A percentile compares a stretch with the other conserved stretches of the same genome.
phyloP scores from a whole-genome alignment of 1,140 invertebrate species.

The Araneus ventricosus region DNA sequence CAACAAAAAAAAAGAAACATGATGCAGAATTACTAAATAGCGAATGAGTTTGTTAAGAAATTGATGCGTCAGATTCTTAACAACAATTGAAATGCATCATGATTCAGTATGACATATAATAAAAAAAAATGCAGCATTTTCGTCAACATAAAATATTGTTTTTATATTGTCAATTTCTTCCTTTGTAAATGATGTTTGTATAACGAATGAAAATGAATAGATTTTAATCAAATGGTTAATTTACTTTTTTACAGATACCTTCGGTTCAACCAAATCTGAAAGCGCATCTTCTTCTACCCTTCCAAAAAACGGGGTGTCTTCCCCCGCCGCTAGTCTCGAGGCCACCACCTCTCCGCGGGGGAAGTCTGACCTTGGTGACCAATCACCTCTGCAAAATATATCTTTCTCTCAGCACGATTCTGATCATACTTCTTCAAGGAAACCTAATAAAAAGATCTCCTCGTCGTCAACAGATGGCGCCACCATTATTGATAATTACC shows the following conservation, averaged over 20 bases:
- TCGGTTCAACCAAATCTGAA: not conserved
- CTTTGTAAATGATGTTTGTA: no score
- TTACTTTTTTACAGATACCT: conserved; percentile 31
- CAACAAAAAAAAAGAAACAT: no score
- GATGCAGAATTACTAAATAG: no score
- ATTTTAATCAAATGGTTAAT: not conserved
- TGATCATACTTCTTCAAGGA: not conserved
- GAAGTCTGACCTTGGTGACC: conserved; percentile 56
- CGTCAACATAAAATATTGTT: not conserved
- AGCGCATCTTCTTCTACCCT: not conserved
- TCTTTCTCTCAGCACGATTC: not conserved
- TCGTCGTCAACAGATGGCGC: not conserved
- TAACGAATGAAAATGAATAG: no score
- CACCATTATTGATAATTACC: not conserved
- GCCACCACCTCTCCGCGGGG: conserved; percentile 70
- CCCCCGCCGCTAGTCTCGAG: conserved; percentile 75
- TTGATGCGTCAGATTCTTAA: no score
- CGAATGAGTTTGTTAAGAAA: no score
- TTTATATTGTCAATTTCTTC: not conserved
- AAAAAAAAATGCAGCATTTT: no score
- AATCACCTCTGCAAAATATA: not conserved
- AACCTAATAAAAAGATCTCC: not conserved
- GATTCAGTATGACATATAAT: no score
- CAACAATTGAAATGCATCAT: no score
- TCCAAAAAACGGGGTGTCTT: conserved; percentile 75